phyloP scores from a whole-genome alignment of 1,140 invertebrate genomes.

The Zaprionus davidi region DNA sequence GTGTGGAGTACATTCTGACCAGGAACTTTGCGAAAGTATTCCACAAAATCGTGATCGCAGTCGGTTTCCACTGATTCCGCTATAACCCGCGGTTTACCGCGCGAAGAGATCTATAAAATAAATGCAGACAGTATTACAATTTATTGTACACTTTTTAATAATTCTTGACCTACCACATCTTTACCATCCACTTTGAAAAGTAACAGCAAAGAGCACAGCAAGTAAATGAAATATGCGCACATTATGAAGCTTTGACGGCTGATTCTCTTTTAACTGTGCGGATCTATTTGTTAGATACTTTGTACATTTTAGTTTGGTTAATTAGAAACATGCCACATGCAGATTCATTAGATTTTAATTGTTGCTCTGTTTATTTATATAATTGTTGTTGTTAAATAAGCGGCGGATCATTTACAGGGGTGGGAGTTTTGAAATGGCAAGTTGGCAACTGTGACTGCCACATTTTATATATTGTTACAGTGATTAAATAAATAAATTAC shows the following conservation, averaged over 20 bases:
- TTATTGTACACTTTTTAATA: neutral
- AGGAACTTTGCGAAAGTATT: constrained; percentile 53
- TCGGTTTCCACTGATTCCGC: constrained; percentile 46
- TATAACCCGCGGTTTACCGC: constrained; percentile 26
- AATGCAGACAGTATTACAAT: neutral
- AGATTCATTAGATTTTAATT: constrained; percentile 6
- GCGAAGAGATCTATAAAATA: neutral
- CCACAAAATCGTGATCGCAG: constrained; percentile 56
- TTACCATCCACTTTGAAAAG: neutral
- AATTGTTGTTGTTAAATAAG: neutral
- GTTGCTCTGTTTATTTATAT: neutral
- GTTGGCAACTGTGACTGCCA: neutral
- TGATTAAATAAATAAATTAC: neutral
- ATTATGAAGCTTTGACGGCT: neutral
- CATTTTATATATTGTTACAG: neutral
- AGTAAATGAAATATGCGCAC: neutral
- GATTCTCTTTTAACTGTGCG: neutral
- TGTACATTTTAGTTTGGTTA: neutral
- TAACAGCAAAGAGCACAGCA: neutral
- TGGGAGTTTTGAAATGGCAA: neutral
- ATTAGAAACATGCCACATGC: neutral
- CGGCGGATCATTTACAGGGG: neutral
- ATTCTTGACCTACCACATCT: neutral
- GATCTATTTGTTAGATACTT: neutral
- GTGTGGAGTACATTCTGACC: constrained; percentile 16